Evolutionary conservation across 2,113 vertebrate genomes (phyloP).

Genomic region (Apteryx mantelli): DNA sequence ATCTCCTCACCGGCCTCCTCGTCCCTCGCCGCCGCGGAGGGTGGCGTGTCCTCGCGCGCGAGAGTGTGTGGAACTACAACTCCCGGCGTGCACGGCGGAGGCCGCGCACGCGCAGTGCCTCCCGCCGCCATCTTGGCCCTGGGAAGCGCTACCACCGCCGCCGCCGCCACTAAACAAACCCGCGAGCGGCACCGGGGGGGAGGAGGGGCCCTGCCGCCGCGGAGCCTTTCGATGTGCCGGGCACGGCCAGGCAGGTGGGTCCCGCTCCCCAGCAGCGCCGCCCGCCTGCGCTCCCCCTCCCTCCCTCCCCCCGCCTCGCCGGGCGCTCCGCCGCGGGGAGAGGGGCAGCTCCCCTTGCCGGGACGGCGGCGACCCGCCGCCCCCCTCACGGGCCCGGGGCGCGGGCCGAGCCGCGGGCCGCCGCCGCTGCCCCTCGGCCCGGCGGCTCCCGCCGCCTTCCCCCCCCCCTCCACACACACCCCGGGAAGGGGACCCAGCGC

Average conservation of each 20-base stretch:
- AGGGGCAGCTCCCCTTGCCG: too few species aligned
- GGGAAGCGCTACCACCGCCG: not conserved
- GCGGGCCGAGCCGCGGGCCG: too few species aligned
- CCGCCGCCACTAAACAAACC: conserved; percentile 62
- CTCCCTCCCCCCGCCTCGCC: too few species aligned
- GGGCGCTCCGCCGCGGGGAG: too few species aligned
- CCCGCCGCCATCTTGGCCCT: conserved; percentile 44
- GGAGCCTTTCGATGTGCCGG: conserved; percentile 73
- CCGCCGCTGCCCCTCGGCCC: too few species aligned
- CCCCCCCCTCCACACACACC: too few species aligned
- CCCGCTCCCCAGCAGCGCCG: not conserved
- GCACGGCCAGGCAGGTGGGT: conserved; percentile 78
- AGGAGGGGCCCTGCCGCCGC: not conserved
- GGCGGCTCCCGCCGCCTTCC: too few species aligned
- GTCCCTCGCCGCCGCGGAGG: not conserved
- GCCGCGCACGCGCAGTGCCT: rapidly evolving
- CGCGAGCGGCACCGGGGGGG: not conserved
- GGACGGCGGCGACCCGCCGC: too few species aligned
- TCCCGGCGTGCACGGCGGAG: conserved; percentile 45
- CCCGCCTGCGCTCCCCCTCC: not conserved
- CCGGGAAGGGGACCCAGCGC: too few species aligned
- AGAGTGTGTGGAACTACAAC: conserved; percentile 1
- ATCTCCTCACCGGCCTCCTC: rapidly evolving
- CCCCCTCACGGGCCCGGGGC: too few species aligned
- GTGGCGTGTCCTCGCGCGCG: too few species aligned